Percentiles rank a stretch among this genome's conserved stretches.
phyloP scores from a whole-genome alignment of 2,888 invertebrate species.

The Drosophila parthenogenetica region DNA sequence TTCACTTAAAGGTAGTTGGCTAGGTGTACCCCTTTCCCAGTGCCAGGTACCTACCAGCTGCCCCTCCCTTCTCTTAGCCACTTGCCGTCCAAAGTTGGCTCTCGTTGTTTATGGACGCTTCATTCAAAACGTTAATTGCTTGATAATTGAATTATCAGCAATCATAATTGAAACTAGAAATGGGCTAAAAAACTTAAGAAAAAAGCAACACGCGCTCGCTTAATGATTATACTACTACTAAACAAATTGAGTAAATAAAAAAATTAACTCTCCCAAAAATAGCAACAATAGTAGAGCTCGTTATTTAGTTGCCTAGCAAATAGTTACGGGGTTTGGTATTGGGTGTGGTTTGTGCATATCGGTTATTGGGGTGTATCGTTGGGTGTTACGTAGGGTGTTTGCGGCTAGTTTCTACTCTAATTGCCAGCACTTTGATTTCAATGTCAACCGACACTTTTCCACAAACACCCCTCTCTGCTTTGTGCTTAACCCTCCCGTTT shows the following conservation, averaged over 20 bases:
- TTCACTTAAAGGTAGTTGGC: slow-evolving; percentile 23
- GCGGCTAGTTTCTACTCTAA: slow-evolving; percentile 33
- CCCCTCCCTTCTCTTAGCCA: neutral
- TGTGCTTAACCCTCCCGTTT: too few relatives aligned
- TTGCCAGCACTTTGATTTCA: slow-evolving; percentile 52
- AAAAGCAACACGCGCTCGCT: slow-evolving; percentile 61
- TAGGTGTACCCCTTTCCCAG: neutral
- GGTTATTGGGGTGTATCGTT: too few relatives aligned
- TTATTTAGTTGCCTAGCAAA: slow-evolving; percentile 45
- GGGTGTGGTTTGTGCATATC: neutral
- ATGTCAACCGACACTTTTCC: slow-evolving; percentile 17
- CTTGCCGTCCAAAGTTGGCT: slow-evolving; percentile 19
- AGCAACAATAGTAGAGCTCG: neutral
- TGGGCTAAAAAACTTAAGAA: slow-evolving; percentile 17
- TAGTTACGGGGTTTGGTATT: neutral
- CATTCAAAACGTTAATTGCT: slow-evolving; percentile 67
- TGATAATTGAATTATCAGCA: slow-evolving; percentile 76
- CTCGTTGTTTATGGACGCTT: slow-evolving; percentile 50
- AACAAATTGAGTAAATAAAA: too few relatives aligned
- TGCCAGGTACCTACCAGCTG: neutral
- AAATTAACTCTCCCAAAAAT: slow-evolving; percentile 29
- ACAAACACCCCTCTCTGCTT: neutral
- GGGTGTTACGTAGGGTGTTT: neutral
- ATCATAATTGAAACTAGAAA: slow-evolving; percentile 62
- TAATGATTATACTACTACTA: slow-evolving; percentile 35